These are phyloP conservation scores for Himalopsyche kuldschensis DNA, from an alignment of 2,888 invertebrate species.

Conservation along the genomic window DNA sequence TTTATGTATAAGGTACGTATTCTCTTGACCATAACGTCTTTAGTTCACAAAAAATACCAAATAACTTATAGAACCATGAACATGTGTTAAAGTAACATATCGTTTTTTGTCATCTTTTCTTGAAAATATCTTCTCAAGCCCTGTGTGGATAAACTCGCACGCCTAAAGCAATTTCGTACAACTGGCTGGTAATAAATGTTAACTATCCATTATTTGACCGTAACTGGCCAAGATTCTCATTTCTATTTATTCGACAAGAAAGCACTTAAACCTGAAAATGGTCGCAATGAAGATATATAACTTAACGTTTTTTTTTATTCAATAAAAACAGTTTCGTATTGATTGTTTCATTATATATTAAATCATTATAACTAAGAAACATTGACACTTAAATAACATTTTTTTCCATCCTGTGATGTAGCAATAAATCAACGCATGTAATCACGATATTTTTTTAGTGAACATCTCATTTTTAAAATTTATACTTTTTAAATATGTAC, in stretches of 20 bases:
- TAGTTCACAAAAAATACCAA: neutral
- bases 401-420: too few species aligned
- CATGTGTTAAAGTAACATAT: neutral
- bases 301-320: neutral
- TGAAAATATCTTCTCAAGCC: neutral
- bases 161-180: neutral
- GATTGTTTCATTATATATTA: neutral
- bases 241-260: constrained; percentile 1
- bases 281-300: constrained; percentile 6
- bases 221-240: neutral
- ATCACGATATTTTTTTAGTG: too few species aligned
- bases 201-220: constrained; percentile 21
- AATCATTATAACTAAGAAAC: neutral
- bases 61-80: too few species aligned
- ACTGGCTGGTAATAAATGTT: constrained; percentile 21
- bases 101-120: neutral
- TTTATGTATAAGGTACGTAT: neutral
- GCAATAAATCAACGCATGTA: too few species aligned
- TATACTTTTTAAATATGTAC: too few species aligned
- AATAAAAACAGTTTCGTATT: neutral
- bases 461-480: too few species aligned
- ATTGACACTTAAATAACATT: too few species aligned
- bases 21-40: neutral
- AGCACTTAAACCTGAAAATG: constrained; percentile 7
- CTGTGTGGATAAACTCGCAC: neutral